Evolutionary conservation across 2,113 vertebrate genomes (phyloP), one percentile per base, ranked within the genome.

Genomic region (Trogon melanurus): DNA sequence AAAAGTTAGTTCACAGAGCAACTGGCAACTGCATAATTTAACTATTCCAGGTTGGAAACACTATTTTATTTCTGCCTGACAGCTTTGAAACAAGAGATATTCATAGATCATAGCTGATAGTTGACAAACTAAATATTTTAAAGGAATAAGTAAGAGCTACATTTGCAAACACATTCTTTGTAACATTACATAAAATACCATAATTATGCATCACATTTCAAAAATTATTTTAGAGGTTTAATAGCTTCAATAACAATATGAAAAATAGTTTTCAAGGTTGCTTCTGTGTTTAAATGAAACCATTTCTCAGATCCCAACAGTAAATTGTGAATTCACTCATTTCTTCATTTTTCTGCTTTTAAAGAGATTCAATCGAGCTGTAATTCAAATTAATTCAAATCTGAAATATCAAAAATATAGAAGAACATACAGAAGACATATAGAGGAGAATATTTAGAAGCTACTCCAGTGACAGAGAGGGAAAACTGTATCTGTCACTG

Each of bases 1-100:
- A 94, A 96, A 97, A 95, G 54, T 94, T 94, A 83, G 80, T 96
- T 97, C 92, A 90, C 17, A 93, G 84, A 87, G 41, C 58, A 97
- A 82, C 60, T 92, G 96, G 97, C 83, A 97, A 95, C 71, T 92
- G 89, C 60, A 96, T 90, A 96, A 95, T 96, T 94, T 97, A 93
- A 91, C 47, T 86, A 44, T 96, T 95, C 69, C 70, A 79, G 25
- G 44, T 90, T 95, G 69, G 61, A 86, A 94, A 85, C 13, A 83
- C 4, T 65, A 85, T 91, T 96, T 97, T 87, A 84, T 89, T 93
- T 96, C 75, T 91, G 4, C 36, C 93, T 86, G 92, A 92, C 58
- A 91, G 67, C 60, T 95, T 97, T 96, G 91, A 97, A 96, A 65
- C 15, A 81, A 83, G 54, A 71, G 10, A 20, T 73, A 70, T 83